Evolutionary conservation across 2,113 vertebrate species (phyloP).

Genomic region (Edolisoma coerulescens): DNA sequence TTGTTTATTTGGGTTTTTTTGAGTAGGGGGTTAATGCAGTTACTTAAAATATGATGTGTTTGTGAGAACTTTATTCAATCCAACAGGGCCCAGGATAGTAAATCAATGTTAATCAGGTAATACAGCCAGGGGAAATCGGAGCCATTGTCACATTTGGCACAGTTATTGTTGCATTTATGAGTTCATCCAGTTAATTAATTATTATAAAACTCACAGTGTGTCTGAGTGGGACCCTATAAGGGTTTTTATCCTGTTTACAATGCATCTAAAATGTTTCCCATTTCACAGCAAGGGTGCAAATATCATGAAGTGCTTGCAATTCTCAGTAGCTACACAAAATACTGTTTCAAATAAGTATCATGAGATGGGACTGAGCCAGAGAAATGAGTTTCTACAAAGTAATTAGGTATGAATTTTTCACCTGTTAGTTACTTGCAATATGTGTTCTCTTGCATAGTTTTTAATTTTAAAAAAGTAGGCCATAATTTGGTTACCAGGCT

Average conservation of each 20-base stretch:
- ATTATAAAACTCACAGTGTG: background rate
- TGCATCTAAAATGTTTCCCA: background rate
- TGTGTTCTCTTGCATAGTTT: background rate
- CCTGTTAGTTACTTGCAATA: background rate
- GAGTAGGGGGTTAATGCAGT: background rate
- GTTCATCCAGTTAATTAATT: background rate
- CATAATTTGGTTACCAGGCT: background rate
- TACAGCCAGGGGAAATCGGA: background rate
- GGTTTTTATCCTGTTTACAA: background rate
- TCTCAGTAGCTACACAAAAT: background rate
- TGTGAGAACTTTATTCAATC: background rate
- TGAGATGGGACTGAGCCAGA: rapidly evolving
- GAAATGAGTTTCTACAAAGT: background rate
- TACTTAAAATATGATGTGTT: background rate
- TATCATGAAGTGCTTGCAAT: background rate
- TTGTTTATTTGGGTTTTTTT: too few species aligned
- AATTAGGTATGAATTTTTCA: background rate
- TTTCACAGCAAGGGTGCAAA: background rate
- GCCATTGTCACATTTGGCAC: background rate
- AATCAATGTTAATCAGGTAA: background rate
- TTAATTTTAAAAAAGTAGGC: background rate
- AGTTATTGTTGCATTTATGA: background rate
- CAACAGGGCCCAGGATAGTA: background rate
- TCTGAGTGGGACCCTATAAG: background rate
- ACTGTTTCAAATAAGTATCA: background rate